Evolutionary conservation across 2,888 invertebrate species (phyloP), one percentile per base, ranked within the genome.

Genomic region (Thecocarcelia acutangulata): DNA sequence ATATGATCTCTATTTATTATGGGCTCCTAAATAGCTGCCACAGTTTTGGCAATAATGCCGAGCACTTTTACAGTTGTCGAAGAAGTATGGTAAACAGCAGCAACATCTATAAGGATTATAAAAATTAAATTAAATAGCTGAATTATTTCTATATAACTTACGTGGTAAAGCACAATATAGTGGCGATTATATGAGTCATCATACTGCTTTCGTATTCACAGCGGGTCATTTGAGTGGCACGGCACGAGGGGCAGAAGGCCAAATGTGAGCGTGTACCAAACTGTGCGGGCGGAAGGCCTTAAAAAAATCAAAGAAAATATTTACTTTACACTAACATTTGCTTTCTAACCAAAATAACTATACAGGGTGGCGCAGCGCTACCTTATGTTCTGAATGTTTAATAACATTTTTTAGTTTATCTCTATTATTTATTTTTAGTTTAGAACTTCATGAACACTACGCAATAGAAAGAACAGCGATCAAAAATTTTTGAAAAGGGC

Each of bases 21-120:
- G 85, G 54, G 80, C 68, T 5, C 89, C 90, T 61, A 90, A 66
- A 59, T 84, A 89, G 46, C 87, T 84, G 59, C 87, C 85, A 58
- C 89, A 90, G 61, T 83, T 84, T 50, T 79, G 74, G 81, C 90
- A 89, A 48, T 80, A 85, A 79, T 89, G 89, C 3, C 86, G 85
- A 37, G 88, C 86, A 80, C 85, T 88, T 81, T 88, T 87, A 70
- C 89, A 89, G 46, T 85, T 87, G 56, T 90, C 83, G 70, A 86
- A 70, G 46, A 84, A 86, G 61, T 79, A 82, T 11, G 79, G 75
- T 19, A 80, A 17, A 21, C 82, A 82, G 17, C 76, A 77, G 24
- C 76, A 80, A 50, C 81, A 83, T 12, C 83, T 78, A 37, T 19
- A 54, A 40, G 3, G 28, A 19, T 52, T 52, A 5, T 21, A 40